Base-by-base conservation (phyloP, 1,140 invertebrate genomes). In the Apis dorsata region DNA sequence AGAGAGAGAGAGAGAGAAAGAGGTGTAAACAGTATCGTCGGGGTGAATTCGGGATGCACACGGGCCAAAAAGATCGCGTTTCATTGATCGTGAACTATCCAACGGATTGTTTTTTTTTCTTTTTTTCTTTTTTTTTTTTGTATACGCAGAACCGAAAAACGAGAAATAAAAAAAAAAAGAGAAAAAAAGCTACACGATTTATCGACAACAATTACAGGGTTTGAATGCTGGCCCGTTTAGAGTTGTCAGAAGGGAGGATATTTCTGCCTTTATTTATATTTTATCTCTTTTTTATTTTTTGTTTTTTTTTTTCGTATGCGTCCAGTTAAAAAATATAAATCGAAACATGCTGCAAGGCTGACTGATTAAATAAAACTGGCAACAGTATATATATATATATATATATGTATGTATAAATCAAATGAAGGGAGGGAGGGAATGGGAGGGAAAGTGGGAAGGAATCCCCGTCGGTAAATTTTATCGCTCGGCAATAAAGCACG, bases 401-500 rank as follows among this genome's bases (percentile, higher is more conserved):
- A 34, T 34, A 34, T 34, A 34, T 34, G 9, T 8, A 2, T 4
- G 24, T 49, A 78, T 70, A 78, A 78, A 83, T 70, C 65, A 72
- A 76, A 81, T 13, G 51, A 17, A 2, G 10, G 15, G 74, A 44
- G 34, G 34, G 34, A 34, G 34, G 34, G 34, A 3, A 34, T 34
- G 34, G 34, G 34, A 34, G 24, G 24, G 80, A 34, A 77, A 34
- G 2, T 69, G 65, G 69, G 76, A 79, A 83, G 63, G 81, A 65
- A 83, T 65, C 21, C 81, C 21, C 28, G 28, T 57, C 60, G 59
- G 51, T 70, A 76, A 71, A 79, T 78, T 83, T 83, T 83, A 83
- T 83, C 81, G 76, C 68, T 2, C 75, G 59, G 76, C 81, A 83
- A 83, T 83, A 83, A 83, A 83, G 59, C 76, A 83, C 68, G 81